phyloP scores from a whole-genome alignment of 2,888 invertebrate species.

The Cosmia pyralina region DNA sequence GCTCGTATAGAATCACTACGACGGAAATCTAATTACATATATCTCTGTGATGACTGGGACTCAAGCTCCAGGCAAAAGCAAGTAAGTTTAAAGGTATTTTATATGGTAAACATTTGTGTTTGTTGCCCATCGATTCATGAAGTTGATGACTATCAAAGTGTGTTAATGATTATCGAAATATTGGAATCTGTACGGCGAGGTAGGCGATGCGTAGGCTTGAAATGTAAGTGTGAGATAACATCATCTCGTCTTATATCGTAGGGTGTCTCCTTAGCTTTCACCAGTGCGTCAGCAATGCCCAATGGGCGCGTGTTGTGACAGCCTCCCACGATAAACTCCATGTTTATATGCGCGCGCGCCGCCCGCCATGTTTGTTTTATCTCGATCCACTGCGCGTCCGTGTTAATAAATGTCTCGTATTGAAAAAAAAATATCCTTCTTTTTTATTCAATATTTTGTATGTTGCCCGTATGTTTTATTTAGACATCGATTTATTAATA shows the following conservation, averaged over 20 bases:
- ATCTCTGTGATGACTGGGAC: background rate
- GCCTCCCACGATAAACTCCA: slow-evolving; percentile 89
- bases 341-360: slow-evolving; percentile 88
- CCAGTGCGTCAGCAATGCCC: slow-evolving; percentile 83
- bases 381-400: slow-evolving; percentile 86
- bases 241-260: slow-evolving; percentile 80
- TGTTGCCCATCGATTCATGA: slow-evolving; percentile 51
- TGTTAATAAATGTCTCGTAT: slow-evolving; percentile 89
- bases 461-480: slow-evolving; percentile 86
- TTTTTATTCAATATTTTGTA: slow-evolving; percentile 84
- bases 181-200: slow-evolving; percentile 72
- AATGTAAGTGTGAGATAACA: slow-evolving; percentile 81
- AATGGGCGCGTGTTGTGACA: slow-evolving; percentile 88
- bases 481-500: slow-evolving; percentile 89
- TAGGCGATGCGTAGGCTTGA: slow-evolving; percentile 84
- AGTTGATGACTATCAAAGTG: slow-evolving; percentile 70
- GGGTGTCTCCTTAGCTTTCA: slow-evolving; percentile 87
- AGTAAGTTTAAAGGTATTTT: slow-evolving; percentile 11
- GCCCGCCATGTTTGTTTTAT: slow-evolving; percentile 90
- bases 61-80: background rate
- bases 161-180: slow-evolving; percentile 77
- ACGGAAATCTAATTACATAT: slow-evolving; percentile 4
- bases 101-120: slow-evolving; percentile 44
- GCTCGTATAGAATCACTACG: slow-evolving; percentile 1
- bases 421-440: slow-evolving; percentile 79